Conservation (phyloP, 2,113 vertebrate species). For the Serinus canaria region DNA sequence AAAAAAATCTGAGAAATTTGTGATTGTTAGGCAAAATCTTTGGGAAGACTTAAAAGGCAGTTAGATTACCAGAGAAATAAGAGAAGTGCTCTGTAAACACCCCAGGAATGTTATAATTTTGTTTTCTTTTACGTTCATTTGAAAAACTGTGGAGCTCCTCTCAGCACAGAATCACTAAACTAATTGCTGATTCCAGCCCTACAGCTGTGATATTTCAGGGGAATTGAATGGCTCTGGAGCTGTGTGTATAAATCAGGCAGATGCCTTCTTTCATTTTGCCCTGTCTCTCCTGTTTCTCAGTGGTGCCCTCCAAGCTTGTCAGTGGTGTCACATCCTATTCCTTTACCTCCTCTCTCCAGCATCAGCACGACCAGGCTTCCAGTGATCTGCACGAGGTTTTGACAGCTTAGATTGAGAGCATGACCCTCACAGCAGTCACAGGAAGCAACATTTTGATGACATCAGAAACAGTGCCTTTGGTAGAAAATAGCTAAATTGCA, state of each 20-base stretch:
- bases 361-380: not conserved
- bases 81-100: not conserved
- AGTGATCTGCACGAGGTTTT: not conserved
- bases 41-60: not conserved
- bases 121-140: not conserved
- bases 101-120: not conserved
- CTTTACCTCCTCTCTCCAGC: not conserved
- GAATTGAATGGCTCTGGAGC: not conserved
- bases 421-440: not conserved
- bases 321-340: not conserved
- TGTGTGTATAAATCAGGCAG: not conserved
- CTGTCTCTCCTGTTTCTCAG: not conserved
- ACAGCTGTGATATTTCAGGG: not conserved
- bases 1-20: not conserved
- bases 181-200: not conserved
- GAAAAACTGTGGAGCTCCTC: not conserved
- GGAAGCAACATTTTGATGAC: not conserved
- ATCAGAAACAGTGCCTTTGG: not conserved
- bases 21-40: not conserved
- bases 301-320: not conserved
- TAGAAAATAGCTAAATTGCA: not conserved
- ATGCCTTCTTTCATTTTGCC: not conserved
- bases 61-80: not conserved
- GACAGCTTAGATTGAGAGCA: not conserved
- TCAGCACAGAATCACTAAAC: not conserved